Percentiles rank a stretch among this genome's conserved stretches.
phyloP scores from a whole-genome alignment of 2,113 vertebrate species.

The Cyphomyrus discorhynchus region DNA sequence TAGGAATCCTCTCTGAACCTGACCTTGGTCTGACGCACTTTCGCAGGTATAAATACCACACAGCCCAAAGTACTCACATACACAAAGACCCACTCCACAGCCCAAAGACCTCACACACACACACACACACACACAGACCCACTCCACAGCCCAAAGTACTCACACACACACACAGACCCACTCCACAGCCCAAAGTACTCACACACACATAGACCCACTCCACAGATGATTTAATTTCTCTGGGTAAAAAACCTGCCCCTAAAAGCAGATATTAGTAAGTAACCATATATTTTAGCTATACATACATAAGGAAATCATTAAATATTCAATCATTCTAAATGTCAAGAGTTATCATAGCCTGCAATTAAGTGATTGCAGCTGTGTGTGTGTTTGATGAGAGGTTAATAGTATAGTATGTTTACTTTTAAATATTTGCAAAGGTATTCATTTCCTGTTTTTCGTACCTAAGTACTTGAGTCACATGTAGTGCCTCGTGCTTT shows the following conservation, averaged over 20 bases:
- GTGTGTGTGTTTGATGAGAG: background rate
- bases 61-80: background rate
- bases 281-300: background rate
- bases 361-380: background rate
- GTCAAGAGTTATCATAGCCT: background rate
- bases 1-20: background rate
- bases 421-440: background rate
- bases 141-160: background rate
- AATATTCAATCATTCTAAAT: background rate
- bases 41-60: background rate
- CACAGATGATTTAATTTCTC: background rate
- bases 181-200: too few relatives aligned
- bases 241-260: background rate
- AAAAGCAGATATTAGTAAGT: background rate
- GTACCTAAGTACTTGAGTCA: background rate
- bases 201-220: background rate
- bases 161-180: background rate
- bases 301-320: background rate
- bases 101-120: background rate
- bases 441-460: background rate
- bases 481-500: background rate
- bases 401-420: background rate
- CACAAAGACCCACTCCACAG: background rate
- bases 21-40: background rate
- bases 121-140: background rate